phyloP scores from a whole-genome alignment of 2,797 vertebrate genomes.

The Melanitta fusca region DNA sequence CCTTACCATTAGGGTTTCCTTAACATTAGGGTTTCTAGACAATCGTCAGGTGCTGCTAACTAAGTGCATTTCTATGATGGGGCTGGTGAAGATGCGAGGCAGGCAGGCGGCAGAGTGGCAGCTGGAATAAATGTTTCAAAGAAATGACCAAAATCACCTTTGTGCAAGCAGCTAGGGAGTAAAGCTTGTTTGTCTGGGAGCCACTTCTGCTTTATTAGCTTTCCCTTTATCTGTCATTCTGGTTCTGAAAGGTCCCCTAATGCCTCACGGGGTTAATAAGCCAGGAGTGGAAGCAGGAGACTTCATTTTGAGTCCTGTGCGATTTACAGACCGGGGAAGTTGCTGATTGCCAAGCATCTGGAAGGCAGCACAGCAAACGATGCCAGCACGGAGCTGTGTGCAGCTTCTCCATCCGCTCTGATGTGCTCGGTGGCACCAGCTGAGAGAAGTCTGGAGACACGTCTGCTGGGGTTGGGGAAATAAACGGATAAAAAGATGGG shows the following conservation, averaged over 20 bases:
- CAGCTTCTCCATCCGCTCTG: not conserved
- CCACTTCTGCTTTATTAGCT: constrained; percentile 8
- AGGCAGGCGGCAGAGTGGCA: not conserved
- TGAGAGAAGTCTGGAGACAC: not conserved
- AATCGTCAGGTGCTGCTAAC: not conserved
- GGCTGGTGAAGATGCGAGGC: not conserved
- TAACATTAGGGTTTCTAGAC: not conserved
- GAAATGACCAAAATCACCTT: not conserved
- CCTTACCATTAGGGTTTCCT: not conserved
- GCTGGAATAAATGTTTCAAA: not conserved
- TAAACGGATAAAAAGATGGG: not conserved
- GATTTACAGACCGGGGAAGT: not conserved
- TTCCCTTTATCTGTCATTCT: not conserved
- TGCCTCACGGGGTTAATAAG: constrained; percentile 46
- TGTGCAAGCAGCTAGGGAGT: not conserved
- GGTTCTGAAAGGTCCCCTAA: not conserved
- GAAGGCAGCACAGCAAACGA: not conserved
- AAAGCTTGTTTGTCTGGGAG: not conserved
- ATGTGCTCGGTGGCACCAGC: not conserved
- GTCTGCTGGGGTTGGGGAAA: not conserved
- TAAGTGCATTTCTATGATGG: not conserved
- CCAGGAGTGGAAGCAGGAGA: not conserved
- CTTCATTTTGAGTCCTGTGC: constrained; percentile 9
- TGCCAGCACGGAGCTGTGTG: not conserved
- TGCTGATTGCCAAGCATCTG: not conserved